A percentile compares a stretch with the other conserved stretches of the same genome.
Evolutionary conservation across 2,797 vertebrate species (phyloP).

Genomic region (Lepilemur septentrionalis): DNA sequence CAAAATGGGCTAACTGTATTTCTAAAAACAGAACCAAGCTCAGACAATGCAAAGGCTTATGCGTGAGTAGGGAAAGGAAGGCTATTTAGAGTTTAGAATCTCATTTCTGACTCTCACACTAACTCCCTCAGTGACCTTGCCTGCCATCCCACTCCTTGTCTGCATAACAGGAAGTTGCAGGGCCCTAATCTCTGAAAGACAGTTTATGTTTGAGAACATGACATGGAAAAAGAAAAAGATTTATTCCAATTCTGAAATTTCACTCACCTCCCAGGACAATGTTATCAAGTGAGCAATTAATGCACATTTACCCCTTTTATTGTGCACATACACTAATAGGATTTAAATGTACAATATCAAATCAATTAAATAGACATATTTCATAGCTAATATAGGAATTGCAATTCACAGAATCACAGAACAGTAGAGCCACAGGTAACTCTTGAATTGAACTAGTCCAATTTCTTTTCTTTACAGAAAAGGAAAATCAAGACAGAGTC

Average conservation of each 20-base stretch:
- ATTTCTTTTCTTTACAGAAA: neutral
- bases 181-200: neutral
- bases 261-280: neutral
- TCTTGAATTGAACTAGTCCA: neutral
- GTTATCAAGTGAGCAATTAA: slow-evolving; percentile 17
- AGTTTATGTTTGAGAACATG: neutral
- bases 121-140: neutral
- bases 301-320: neutral
- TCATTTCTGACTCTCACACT: neutral
- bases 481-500: neutral
- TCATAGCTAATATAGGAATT: neutral
- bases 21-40: slow-evolving; percentile 48
- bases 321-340: neutral
- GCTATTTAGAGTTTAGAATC: neutral
- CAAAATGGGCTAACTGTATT: slow-evolving; percentile 8
- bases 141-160: neutral
- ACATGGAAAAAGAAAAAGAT: neutral
- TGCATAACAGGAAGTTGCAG: neutral
- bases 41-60: neutral
- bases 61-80: neutral
- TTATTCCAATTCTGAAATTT: neutral
- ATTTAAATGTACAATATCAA: neutral
- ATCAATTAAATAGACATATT: neutral
- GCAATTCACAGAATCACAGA: neutral
- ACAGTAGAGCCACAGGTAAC: neutral